Evolutionary conservation across 2,113 vertebrate genomes (phyloP), one percentile per base, ranked within the genome.

Genomic region (Oreochromis tanganicae): DNA sequence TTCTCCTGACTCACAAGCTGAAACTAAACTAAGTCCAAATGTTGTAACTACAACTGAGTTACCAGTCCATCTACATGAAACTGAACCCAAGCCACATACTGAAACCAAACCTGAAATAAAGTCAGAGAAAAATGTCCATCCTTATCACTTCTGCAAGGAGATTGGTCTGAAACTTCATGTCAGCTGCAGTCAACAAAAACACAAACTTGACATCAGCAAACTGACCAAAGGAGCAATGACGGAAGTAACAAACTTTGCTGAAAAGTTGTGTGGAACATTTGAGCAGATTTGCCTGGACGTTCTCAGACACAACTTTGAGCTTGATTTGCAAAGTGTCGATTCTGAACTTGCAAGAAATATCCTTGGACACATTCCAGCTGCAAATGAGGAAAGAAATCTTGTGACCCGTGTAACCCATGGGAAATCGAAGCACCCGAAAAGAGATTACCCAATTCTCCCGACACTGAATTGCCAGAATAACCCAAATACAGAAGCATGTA

Each of bases 181-280:
- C 3, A 83, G 32, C 43, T 52, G 24, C 0, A 83, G 59, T 34
- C 57, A 56, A 52, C 24, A 32, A 17, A 66, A 21, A 50, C 8
- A 19, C 5, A 83, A 52, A 50, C 81, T 83, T 52, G 46, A 66
- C 4, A 3, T 83, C 46, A 68, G 16, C 46, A 83, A 36, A 68
- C 41, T 83, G 29, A 68, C 29, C 29, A 83, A 52, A 17, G 81
- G 81, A 68, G 43, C 52, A 38, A 55, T 91, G 79, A 48, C 27
- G 38, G 90, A 91, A 87, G 82, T 91, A 5, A 19, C 41, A 21
- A 80, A 68, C 66, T 87, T 89, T 86, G 82, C 87, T 55, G 82
- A 91, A 16, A 61, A 29, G 50, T 85, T 91, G 66, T 88, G 87
- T 87, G 90, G 90, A 19, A 84, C 82, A 29, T 91, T 89, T 87